These are phyloP conservation scores for Theodoxus fluviatilis DNA, from an alignment of 2,888 invertebrate species.

Conservation along the genomic window DNA sequence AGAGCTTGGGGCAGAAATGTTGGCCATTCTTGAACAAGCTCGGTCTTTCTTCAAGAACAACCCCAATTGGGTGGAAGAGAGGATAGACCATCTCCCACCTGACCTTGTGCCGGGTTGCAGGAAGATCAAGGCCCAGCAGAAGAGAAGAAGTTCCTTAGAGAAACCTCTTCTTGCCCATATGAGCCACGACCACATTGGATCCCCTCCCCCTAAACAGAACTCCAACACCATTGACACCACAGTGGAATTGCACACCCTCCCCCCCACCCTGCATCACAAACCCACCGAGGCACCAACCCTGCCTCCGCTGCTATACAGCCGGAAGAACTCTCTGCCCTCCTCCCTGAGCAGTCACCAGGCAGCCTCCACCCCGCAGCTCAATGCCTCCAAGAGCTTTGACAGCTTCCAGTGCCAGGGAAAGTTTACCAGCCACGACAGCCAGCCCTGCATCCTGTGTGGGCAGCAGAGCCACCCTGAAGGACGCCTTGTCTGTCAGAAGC, in stretches of 20 bases:
- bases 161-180: conserved; percentile 39
- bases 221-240: no score
- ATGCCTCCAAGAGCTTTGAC: conserved; percentile 43
- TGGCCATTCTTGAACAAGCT: conserved; percentile 52
- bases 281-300: conserved; percentile 2
- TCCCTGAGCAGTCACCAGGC: conserved; percentile 47
- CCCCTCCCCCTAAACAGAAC: no score
- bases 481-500: conserved; percentile 29
- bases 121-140: not conserved
- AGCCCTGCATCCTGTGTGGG: conserved; percentile 7
- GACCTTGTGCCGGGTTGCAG: not conserved
- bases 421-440: conserved; percentile 22
- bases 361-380: conserved; percentile 26
- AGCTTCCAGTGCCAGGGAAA: conserved; percentile 33
- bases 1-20: conserved; percentile 49
- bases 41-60: conserved; percentile 52
- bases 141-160: conserved; percentile 47
- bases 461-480: no score
- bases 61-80: conserved; percentile 58
- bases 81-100: conserved; percentile 39
- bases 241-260: conserved; percentile 25
- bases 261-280: not conserved
- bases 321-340: conserved; percentile 51
- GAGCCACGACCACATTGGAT: no score
- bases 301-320: conserved; percentile 34